These are phyloP conservation scores for Myopa tessellatipennis DNA, from an alignment of 2,888 invertebrate genomes.

Conservation along the genomic window DNA sequence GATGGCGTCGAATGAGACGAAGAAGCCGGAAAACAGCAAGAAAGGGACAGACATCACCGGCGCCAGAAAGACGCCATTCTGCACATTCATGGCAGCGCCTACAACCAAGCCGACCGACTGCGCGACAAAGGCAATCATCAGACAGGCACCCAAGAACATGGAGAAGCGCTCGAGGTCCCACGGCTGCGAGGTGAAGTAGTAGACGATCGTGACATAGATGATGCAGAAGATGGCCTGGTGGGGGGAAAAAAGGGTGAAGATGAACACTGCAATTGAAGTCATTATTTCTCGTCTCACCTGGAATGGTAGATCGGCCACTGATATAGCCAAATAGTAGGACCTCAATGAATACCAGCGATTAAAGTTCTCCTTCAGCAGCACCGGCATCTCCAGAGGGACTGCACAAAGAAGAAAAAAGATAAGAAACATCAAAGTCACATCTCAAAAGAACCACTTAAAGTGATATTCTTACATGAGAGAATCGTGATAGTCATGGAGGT, in stretches of 20 bases:
- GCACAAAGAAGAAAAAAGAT: slow-evolving; percentile 45
- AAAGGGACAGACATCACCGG: slow-evolving; percentile 97
- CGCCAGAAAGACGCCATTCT: slow-evolving; percentile 96
- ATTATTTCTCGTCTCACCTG: slow-evolving; percentile 75
- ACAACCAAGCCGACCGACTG: slow-evolving; percentile 95
- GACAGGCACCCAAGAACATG: slow-evolving; percentile 89
- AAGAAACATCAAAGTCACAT: neutral
- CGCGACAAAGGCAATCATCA: slow-evolving; percentile 92
- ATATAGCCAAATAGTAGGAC: slow-evolving; percentile 95
- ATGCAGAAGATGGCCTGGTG: slow-evolving; percentile 90
- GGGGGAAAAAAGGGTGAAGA: slow-evolving; percentile 55
- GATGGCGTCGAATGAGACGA: slow-evolving; percentile 96
- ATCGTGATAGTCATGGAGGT: slow-evolving; percentile 99
- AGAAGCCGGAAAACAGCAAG: slow-evolving; percentile 95
- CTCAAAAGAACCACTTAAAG: neutral
- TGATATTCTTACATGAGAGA: slow-evolving; percentile 83
- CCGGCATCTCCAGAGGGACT: slow-evolving; percentile 97
- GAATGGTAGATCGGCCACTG: slow-evolving; percentile 97
- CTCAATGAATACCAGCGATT: slow-evolving; percentile 97
- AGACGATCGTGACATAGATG: slow-evolving; percentile 91
- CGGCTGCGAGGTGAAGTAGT: slow-evolving; percentile 95
- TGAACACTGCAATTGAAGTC: neutral
- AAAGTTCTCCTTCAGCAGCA: slow-evolving; percentile 92
- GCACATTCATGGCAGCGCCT: slow-evolving; percentile 94
- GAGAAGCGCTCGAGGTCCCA: slow-evolving; percentile 83